These are phyloP conservation scores for Parascotia fuliginaria DNA, from an alignment of 2,888 invertebrate species.

Conservation along the genomic window DNA sequence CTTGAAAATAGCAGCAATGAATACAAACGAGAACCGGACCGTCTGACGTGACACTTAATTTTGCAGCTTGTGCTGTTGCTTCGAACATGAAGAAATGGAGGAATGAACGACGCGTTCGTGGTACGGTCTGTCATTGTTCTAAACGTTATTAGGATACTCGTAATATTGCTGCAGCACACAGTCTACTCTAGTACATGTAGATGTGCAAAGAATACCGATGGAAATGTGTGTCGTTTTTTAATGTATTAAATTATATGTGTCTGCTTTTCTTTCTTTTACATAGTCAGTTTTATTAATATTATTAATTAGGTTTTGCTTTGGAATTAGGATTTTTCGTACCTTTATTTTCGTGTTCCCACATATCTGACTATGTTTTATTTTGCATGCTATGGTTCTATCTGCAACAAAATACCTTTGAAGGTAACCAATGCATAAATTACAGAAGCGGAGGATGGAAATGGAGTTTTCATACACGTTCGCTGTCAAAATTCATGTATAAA, in stretches of 20 bases:
- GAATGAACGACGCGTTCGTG: conserved; percentile 17
- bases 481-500: conserved; percentile 47
- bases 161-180: conserved; percentile 9
- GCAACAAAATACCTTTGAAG: conserved; percentile 30
- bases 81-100: conserved; percentile 32
- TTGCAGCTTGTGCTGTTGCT: conserved; percentile 43
- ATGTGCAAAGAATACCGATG: conserved; percentile 8
- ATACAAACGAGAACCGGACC: conserved; percentile 51
- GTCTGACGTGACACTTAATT: conserved; percentile 63
- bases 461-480: conserved; percentile 40
- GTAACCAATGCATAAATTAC: conserved; percentile 48
- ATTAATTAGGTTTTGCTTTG: too few relatives aligned
- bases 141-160: conserved; percentile 15
- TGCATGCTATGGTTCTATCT: conserved; percentile 5
- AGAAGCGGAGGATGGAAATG: conserved; percentile 35
- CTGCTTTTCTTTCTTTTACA: background rate
- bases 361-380: background rate
- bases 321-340: too few relatives aligned
- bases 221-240: background rate
- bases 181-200: background rate
- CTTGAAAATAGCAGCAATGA: conserved; percentile 49
- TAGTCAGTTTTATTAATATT: background rate
- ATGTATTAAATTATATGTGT: background rate
- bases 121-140: conserved; percentile 7
- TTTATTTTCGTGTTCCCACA: too few relatives aligned